These are phyloP conservation scores for Cercocebus atys DNA, from an alignment of 2,113 vertebrate genomes.

Conservation along the genomic window DNA sequence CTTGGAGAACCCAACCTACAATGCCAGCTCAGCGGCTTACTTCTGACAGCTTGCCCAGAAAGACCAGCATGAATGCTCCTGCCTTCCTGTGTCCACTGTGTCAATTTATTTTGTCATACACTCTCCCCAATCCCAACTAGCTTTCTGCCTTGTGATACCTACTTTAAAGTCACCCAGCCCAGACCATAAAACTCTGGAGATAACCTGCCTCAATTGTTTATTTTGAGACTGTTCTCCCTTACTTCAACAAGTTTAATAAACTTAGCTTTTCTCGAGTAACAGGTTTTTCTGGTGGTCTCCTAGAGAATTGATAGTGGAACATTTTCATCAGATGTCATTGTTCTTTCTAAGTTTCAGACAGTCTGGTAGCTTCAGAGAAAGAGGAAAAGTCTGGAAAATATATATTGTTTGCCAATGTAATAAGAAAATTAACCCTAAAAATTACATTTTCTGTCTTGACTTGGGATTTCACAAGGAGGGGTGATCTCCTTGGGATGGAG, in stretches of 20 bases:
- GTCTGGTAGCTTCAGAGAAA: not conserved
- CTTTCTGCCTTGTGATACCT: not conserved
- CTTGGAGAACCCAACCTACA: not conserved
- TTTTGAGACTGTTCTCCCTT: not conserved
- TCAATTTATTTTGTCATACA: not conserved
- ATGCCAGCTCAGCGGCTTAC: not conserved
- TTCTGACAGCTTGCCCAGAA: not conserved
- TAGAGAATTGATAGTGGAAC: not conserved
- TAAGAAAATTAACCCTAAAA: constrained; percentile 18
- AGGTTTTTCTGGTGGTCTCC: not conserved
- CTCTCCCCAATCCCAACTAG: not conserved
- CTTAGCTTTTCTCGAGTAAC: not conserved
- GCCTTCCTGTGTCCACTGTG: not conserved
- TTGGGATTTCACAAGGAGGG: not conserved
- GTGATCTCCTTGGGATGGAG: not conserved
- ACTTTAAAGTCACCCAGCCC: not conserved
- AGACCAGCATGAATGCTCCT: not conserved
- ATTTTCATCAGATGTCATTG: not conserved
- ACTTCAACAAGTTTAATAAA: not conserved
- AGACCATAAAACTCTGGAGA: not conserved
- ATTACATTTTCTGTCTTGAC: not conserved
- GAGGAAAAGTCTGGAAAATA: not conserved
- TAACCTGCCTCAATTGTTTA: not conserved
- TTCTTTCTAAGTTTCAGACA: constrained; percentile 1
- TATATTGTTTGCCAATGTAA: not conserved